Conservation (phyloP, 2,888 invertebrate species). For the Priocnemis perturbator region DNA sequence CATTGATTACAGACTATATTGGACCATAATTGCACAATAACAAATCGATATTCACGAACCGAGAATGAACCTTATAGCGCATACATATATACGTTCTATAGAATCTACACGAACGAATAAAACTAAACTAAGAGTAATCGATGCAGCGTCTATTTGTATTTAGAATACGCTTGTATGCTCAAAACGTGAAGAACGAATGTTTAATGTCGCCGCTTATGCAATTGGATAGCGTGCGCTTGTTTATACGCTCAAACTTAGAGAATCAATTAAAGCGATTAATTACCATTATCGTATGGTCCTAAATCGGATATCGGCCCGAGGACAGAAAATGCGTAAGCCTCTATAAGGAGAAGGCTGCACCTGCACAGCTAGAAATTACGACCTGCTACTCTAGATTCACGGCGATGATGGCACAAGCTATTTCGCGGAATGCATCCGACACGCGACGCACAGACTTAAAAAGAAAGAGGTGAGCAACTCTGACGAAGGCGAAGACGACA, state of each 20-base stretch:
- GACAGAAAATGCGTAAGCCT: conserved; percentile 34
- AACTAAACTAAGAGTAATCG: too few relatives aligned
- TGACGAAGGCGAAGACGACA: neutral
- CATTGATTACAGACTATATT: too few relatives aligned
- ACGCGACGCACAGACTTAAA: conserved; percentile 18
- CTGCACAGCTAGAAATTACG: conserved; percentile 24
- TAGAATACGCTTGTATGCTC: too few relatives aligned
- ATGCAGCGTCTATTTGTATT: too few relatives aligned
- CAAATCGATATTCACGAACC: too few relatives aligned
- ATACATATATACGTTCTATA: too few relatives aligned
- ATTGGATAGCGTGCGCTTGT: too few relatives aligned
- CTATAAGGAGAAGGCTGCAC: conserved; percentile 19
- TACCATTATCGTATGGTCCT: conserved; percentile 59
- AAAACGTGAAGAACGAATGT: too few relatives aligned
- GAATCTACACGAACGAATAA: too few relatives aligned
- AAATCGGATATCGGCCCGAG: conserved; percentile 31
- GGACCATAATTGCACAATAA: too few relatives aligned
- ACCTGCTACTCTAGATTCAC: conserved; percentile 17
- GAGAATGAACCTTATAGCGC: too few relatives aligned
- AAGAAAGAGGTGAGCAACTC: conserved; percentile 6
- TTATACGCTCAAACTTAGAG: neutral
- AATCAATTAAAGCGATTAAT: conserved; percentile 66
- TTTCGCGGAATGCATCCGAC: neutral
- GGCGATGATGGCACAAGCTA: neutral
- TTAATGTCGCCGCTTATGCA: too few relatives aligned